Base-by-base conservation (phyloP, 2,113 vertebrate genomes). In the Ariopsis seemanni region DNA sequence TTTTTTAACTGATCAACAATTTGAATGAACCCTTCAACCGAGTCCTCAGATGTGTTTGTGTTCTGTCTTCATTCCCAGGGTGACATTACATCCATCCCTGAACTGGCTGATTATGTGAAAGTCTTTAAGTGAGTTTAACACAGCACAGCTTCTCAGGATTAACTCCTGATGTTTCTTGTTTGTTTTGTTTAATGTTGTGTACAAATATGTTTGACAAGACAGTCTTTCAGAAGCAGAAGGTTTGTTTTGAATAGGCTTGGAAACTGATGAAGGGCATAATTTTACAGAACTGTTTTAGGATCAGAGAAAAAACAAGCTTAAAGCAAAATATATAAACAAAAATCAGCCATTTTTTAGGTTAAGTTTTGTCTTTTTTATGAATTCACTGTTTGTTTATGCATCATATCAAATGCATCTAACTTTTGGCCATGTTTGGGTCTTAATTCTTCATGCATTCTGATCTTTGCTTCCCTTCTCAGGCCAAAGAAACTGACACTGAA, bases 401-500 rank as follows among this genome's bases (percentile, higher is more conserved):
- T 50, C 5, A 4, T 42, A n/a, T 52, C 22, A 77, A 48, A 14
- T 77, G 52, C 20, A 52, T 79, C 6, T 53, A 42, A 71, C 20
- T 42, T 72, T 77, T 55, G 15, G 2, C 17, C 7, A 65, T 1
- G 82, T n/a, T 53, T 27, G 12, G 11, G n/a, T n/a, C 69, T 4
- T 14, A 30, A 83, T 8, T 53, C 11, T 55, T 55, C n/a, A 55
- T 30, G 5, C 18, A 50, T 72, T 58, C 18, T 22, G 53, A 77
- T 48, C 12, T 83, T 72, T 25, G 57, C 11, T 81, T 17, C 17
- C 0, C 1, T n/a, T 67, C n/a, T 87, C 88, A 96, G 98, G 94
- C 98, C 98, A 91, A 99, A 99, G 95, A 99, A 99, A 92, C 95
- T 99, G 92, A 99, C 98, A 0, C 94, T 99, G 86, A 99, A 99